Evolutionary conservation across 2,113 vertebrate genomes (phyloP).

Genomic region (Megaceryle torquata): DNA sequence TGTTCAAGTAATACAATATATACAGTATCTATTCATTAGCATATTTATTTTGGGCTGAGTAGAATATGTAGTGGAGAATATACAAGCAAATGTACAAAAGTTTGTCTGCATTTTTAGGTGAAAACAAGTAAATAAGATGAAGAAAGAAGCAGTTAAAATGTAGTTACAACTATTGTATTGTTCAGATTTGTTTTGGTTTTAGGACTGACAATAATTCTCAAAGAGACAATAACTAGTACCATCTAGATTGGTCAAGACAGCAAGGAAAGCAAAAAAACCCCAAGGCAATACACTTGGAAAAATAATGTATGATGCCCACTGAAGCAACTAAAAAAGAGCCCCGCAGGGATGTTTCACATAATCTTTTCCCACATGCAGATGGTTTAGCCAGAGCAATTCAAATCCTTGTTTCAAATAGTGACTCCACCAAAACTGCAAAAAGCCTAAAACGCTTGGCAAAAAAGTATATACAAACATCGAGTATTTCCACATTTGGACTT

Average conservation of each 20-base stretch:
- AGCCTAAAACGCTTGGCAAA: not conserved
- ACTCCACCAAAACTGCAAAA: not conserved
- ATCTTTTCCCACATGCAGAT: not conserved
- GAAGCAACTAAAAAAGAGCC: not conserved
- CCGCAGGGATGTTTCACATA: slow-evolving; percentile 9
- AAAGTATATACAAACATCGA: not conserved
- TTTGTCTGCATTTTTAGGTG: not conserved
- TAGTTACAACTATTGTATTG: not conserved
- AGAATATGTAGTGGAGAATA: not conserved
- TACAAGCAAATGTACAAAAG: not conserved
- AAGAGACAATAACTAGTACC: slow-evolving; percentile 15
- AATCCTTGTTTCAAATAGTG: not conserved
- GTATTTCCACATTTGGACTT: not conserved
- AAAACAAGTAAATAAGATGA: not conserved
- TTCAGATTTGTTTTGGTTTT: not conserved
- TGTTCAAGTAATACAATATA: not conserved
- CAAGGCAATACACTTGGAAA: not conserved
- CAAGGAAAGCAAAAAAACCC: not conserved
- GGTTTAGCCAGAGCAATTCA: not conserved
- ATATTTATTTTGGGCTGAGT: not conserved
- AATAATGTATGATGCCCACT: slow-evolving; percentile 18
- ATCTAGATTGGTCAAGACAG: slow-evolving; percentile 21
- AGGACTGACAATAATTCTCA: not conserved
- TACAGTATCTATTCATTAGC: not conserved
- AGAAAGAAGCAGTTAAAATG: not conserved